Conservation (phyloP, 2,797 vertebrate genomes). For the Chelidonichthys spinosus region DNA sequence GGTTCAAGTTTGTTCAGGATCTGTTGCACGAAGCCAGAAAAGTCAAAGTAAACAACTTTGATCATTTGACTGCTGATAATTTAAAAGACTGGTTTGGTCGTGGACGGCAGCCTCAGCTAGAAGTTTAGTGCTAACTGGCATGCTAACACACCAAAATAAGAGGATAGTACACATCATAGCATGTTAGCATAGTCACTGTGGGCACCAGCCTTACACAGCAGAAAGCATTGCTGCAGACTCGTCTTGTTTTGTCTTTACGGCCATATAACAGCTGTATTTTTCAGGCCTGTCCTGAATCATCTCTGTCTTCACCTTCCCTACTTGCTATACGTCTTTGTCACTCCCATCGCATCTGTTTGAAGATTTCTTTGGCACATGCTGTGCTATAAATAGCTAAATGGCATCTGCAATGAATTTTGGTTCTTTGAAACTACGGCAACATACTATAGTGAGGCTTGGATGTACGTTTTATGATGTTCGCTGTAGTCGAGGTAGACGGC, state of each 20-base stretch:
- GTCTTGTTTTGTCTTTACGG: constrained; percentile 17
- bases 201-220: constrained; percentile 1
- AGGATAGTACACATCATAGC: neutral
- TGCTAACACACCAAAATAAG: neutral
- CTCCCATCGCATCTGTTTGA: constrained; percentile 59
- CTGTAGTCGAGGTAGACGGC: too few species aligned
- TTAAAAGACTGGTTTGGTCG: constrained; percentile 24
- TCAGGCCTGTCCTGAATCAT: constrained; percentile 41
- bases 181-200: neutral
- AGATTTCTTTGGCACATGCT: constrained; percentile 53
- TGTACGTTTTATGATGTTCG: neutral
- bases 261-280: constrained; percentile 13
- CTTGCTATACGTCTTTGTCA: constrained; percentile 50
- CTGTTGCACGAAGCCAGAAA: constrained; percentile 35
- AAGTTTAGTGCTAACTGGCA: neutral
- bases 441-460: neutral
- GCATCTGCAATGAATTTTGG: constrained; percentile 45
- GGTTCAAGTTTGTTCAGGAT: constrained; percentile 12
- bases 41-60: constrained; percentile 31
- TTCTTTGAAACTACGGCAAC: constrained; percentile 37
- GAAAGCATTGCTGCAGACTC: neutral
- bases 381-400: constrained; percentile 69
- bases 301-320: constrained; percentile 52
- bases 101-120: neutral
- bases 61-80: constrained; percentile 7